Evolutionary conservation across 2,888 invertebrate genomes (phyloP).

Genomic region (Xanthostigma xanthostigma): DNA sequence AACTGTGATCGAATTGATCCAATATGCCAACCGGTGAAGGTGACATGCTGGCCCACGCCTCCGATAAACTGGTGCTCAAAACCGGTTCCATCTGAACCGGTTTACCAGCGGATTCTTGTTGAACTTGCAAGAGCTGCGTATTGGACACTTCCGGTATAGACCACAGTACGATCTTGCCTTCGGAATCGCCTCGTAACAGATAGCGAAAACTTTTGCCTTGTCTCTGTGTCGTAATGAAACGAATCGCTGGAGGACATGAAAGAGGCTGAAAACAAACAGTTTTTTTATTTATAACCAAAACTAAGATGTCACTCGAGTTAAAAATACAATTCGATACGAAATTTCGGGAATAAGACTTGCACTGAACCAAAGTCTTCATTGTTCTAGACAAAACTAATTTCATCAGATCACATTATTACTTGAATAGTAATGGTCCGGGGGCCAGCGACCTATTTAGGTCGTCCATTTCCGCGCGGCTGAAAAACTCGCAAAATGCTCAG

Average conservation of each 20-base stretch:
- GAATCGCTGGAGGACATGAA: conserved; percentile 85
- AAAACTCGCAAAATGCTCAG: too few relatives aligned
- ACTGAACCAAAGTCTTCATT: too few relatives aligned
- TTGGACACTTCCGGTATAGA: conserved; percentile 68
- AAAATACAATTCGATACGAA: too few relatives aligned
- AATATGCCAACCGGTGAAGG: conserved; percentile 82
- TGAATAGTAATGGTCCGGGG: too few relatives aligned
- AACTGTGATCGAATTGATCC: conserved; percentile 56
- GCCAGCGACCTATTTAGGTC: too few relatives aligned
- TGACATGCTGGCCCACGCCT: conserved; percentile 78
- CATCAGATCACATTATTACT: too few relatives aligned
- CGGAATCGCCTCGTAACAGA: conserved; percentile 78
- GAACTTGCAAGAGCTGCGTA: conserved; percentile 40
- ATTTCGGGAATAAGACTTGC: too few relatives aligned
- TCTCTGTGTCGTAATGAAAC: conserved; percentile 52
- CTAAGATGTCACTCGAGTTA: too few relatives aligned
- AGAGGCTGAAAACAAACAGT: conserved; percentile 51
- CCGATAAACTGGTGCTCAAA: conserved; percentile 64
- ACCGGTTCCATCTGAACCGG: conserved; percentile 49
- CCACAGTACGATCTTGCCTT: conserved; percentile 82
- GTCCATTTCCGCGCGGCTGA: too few relatives aligned
- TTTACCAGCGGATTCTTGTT: conserved; percentile 32
- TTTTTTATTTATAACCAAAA: too few relatives aligned
- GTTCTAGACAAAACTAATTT: too few relatives aligned
- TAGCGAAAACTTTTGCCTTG: conserved; percentile 51